Evolutionary conservation across 2,888 invertebrate genomes (phyloP), one percentile per base, ranked within the genome.

Genomic region (Leptinotarsa juncta): DNA sequence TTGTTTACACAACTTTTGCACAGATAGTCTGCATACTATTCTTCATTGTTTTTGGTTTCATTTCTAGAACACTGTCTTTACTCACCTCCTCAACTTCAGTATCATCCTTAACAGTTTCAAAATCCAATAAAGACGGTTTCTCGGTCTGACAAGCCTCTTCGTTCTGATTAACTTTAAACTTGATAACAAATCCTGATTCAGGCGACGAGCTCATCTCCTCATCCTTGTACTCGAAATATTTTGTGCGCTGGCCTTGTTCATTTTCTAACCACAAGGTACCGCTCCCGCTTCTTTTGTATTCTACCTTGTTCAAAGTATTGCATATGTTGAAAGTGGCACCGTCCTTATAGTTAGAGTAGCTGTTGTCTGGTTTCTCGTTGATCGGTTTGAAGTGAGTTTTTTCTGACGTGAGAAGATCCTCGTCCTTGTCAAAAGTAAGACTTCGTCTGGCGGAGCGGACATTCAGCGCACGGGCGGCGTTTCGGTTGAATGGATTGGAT

Each of bases 301-400:
- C 90, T 48, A 94, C 77, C 74, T 84, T 84, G 57, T 94, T 94
- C 82, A 93, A 88, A 81, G 90, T 91, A 82, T 89, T 90, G 81
- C 89, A 88, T 81, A 94, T 92, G 79, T 92, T 90, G 88, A 95
- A 95, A 18, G 93, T 93, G 81, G 93, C 92, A 68, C 95, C 95
- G 87, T 95, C 94, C 49, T 90, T 91, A 85, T 90, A 91, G 71
- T 87, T 85, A 49, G 88, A 87, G 86, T 72, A 87, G 51, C 75
- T 72, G 69, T 86, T 87, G 68, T 87, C 86, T 57, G 87, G 87
- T 55, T 84, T 85, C 55, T 84, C 85, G 67, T 85, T 81, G 79
- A 96, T 96, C 18, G 96, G 96, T 80, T 93, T 92, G 89, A 96
- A 96, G 88, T 96, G 96, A 74, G 81, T 70, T 50, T 78, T 65